Evolutionary conservation across 2,113 vertebrate genomes (phyloP), one percentile per base, ranked within the genome.

Genomic region (Callospermophilus lateralis): DNA sequence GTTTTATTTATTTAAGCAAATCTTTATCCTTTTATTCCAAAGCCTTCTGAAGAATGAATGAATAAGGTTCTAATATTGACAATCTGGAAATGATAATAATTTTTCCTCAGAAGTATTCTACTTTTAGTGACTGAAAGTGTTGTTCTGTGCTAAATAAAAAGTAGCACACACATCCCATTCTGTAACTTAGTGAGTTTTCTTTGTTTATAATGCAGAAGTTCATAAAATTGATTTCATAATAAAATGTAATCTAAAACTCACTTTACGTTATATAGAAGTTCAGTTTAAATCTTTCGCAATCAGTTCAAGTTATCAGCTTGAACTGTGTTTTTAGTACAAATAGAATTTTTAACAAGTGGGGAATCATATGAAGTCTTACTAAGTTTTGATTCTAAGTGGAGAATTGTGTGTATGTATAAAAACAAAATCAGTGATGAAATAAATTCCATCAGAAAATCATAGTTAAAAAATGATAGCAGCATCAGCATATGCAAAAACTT

Each of bases 41-140:
- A 96, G 96, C 86, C 84, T 95, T 89, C 67, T 96, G 53, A 84
- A 95, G 93, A 96, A 98, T 95, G 90, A 98, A 94, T 80, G 58
- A 94, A 89, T 97, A 97, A 98, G 7, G 12, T 0, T 96, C 89
- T 98, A 98, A 98, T 97, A 96, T 73, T 89, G 96, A 93, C 61
- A 97, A 39, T 95, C 93, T 97, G 93, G 96, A 97, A 94, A 94
- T 79, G 30, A 89, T 93, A 89, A 78, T 76, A 94, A 84, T 92
- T 97, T 97, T 92, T 76, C n/a, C 34, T 89, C 72, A 93, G 77
- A 97, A 4, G 39, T 94, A 0, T 13, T 28, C 12, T 30, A 0
- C 91, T 97, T 79, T 92, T 87, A 84, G 95, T 94, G 26, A 93
- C 37, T 95, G 26, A 89, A 86, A 95, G 97, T 80, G 88, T 74